Evolutionary conservation across 2,888 invertebrate genomes (phyloP), one percentile per base, ranked within the genome.

Genomic region (Exephanes ischioxanthus): DNA sequence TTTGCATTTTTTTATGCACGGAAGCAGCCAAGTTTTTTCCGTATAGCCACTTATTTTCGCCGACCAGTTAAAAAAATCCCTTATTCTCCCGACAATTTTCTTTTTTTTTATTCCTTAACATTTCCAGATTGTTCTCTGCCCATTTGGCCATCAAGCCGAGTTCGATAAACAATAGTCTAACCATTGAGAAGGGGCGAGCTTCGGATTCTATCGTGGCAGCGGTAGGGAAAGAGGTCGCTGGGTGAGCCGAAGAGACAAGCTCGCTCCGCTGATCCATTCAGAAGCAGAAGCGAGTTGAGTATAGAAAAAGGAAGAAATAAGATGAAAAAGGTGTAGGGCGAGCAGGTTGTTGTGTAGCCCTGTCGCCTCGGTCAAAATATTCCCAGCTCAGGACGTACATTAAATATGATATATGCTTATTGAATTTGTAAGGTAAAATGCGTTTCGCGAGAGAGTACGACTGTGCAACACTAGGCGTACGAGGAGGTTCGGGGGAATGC

Each of bases 351-450:
- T 48, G 45, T 48, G 45, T 48, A 48, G 45, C 16, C 45, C 45
- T 48, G 45, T 48, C 45, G 45, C 45, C 45, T 48, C 45, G 45
- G 45, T 48, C 45, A 48, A 48, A 48, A 48, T 48, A 48, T 48
- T 48, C 45, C 45, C 45, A 48, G 45, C 90, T 91, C 90, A 89
- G 89, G 89, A 89, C 90, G 89, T 90, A 89, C 92, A 91, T 93
- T 93, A 92, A 93, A 92, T 92, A 92, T 93, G 93, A 93, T 93
- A 92, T 93, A 93, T 91, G 92, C 92, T 93, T 93, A 92, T 93
- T 92, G 92, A 93, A 93, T 91, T 93, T 93, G 93, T 91, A 91
- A 92, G 45, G 92, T 91, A 91, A 92, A 93, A 92, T 89, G 91
- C 88, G 89, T 87, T 85, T 48, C 89, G 89, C 87, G 89, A 87